phyloP scores from a whole-genome alignment of 35 echinoderm and acorn worm genomes.

The Amphiura filiformis region DNA sequence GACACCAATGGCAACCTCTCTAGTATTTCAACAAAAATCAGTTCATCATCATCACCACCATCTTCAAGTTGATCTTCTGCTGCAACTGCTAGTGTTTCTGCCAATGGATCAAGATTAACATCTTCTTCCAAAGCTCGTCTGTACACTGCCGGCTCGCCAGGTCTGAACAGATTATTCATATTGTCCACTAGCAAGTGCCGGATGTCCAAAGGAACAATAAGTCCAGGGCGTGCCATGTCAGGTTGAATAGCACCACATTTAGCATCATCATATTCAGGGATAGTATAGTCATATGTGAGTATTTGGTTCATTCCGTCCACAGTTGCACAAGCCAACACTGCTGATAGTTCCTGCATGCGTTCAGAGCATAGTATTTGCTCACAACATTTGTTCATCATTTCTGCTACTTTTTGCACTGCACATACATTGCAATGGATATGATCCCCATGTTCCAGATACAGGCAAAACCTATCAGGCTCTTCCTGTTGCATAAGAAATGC shows the following conservation, averaged over 20 bases:
- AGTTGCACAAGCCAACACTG: not conserved
- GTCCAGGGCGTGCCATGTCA: not conserved
- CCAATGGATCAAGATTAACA: not conserved
- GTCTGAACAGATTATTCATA: not conserved
- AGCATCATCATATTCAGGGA: slow-evolving; percentile 34
- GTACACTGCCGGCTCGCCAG: slow-evolving; percentile 16
- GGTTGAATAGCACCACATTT: not conserved
- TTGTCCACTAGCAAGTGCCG: slow-evolving; percentile 41
- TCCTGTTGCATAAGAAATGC: not conserved
- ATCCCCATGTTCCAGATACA: not conserved
- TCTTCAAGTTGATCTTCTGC: too few species aligned
- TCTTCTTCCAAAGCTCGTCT: not conserved
- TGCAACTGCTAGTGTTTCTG: too few species aligned
- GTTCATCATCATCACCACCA: too few species aligned
- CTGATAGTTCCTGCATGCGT: not conserved
- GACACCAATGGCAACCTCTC: too few species aligned
- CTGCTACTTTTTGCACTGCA: not conserved
- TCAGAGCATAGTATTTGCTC: not conserved
- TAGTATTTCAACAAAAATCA: too few species aligned
- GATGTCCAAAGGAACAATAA: slow-evolving; percentile 16
- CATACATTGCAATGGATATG: too few species aligned
- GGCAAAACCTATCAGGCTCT: not conserved
- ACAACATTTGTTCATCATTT: not conserved
- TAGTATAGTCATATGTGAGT: not conserved
- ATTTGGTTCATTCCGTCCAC: not conserved